These are phyloP conservation scores for Asteroscopus sphinx DNA, from an alignment of 2,888 invertebrate species.

Conservation along the genomic window DNA sequence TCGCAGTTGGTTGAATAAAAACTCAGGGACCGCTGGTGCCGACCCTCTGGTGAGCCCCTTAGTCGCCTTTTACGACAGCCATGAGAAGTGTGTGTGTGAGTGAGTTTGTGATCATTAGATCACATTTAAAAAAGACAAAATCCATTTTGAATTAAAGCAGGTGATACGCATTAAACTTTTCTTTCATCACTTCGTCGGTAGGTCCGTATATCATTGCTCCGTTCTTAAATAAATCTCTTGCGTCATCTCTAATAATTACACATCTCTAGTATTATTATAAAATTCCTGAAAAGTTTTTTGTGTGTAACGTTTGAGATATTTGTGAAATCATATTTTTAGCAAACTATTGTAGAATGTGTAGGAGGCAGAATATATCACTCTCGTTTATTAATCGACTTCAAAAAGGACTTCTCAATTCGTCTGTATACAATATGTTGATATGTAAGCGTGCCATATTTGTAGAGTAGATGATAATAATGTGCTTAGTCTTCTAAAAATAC, in stretches of 20 bases:
- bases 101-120: background rate
- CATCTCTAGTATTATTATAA: slow-evolving; percentile 16
- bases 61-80: no score
- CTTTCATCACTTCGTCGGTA: slow-evolving; percentile 8
- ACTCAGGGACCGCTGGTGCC: no score
- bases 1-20: no score
- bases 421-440: no score
- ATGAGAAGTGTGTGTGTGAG: no score
- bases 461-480: no score
- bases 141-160: slow-evolving; percentile 1
- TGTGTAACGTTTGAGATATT: slow-evolving; percentile 30
- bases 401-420: no score
- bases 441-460: no score
- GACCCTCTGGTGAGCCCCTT: no score
- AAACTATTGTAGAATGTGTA: slow-evolving; percentile 28
- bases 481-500: no score
- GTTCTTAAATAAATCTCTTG: slow-evolving; percentile 17
- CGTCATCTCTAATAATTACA: slow-evolving; percentile 16
- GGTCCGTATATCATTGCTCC: background rate
- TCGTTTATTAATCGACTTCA: no score
- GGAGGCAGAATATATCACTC: slow-evolving; percentile 26
- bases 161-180: slow-evolving; percentile 1
- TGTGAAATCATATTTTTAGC: slow-evolving; percentile 33
- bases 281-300: slow-evolving; percentile 18
- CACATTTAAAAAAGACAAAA: background rate